Conservation (phyloP, 1,140 invertebrate genomes). For the Cyclargus thomasi region DNA sequence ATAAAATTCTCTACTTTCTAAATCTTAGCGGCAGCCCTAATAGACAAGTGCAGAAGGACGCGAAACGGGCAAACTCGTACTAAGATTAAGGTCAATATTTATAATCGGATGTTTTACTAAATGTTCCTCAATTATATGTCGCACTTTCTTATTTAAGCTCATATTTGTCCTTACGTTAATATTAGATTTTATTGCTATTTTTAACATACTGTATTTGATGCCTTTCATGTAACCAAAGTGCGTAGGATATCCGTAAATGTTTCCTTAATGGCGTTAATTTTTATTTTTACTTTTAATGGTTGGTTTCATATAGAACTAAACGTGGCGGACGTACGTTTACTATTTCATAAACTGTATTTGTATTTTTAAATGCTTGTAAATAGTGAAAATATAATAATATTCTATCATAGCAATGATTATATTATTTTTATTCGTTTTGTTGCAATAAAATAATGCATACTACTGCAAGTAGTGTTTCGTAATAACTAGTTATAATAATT, state of each 20-base stretch:
- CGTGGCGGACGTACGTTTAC: neutral
- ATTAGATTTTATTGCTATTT: neutral
- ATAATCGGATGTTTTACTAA: conserved; percentile 31
- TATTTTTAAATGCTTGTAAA: neutral
- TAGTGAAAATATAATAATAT: too few relatives aligned
- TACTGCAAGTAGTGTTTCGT: too few relatives aligned
- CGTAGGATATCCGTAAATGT: too few relatives aligned
- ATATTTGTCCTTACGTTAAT: neutral
- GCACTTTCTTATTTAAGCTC: neutral
- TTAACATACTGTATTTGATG: too few relatives aligned
- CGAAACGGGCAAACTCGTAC: conserved; percentile 25
- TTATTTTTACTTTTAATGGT: too few relatives aligned
- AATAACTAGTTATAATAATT: too few relatives aligned
- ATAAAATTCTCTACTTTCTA: neutral
- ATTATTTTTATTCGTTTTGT: too few relatives aligned
- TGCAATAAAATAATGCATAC: too few relatives aligned
- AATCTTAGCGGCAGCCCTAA: conserved; percentile 20
- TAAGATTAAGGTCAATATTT: conserved; percentile 32
- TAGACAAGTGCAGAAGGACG: conserved; percentile 26
- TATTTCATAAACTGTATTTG: neutral
- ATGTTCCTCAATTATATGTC: conserved; percentile 26
- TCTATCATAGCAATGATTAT: too few relatives aligned
- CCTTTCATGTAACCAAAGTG: too few relatives aligned
- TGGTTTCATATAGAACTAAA: too few relatives aligned
- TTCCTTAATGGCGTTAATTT: too few relatives aligned